These are phyloP conservation scores for Vidua macroura DNA, from an alignment of 2,113 vertebrate species.

Conservation along the genomic window DNA sequence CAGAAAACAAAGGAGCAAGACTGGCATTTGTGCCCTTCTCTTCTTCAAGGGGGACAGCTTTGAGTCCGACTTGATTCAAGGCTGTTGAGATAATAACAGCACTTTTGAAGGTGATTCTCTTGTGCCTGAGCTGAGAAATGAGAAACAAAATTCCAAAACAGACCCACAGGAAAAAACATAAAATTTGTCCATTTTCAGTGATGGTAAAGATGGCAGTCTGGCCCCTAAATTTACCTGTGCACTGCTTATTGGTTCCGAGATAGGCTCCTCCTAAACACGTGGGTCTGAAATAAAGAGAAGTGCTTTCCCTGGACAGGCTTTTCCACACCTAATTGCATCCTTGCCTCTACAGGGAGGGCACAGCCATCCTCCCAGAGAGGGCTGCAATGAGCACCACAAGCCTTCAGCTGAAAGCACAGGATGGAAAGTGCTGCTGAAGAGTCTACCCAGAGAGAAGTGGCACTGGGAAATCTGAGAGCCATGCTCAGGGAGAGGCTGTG, in stretches of 20 bases:
- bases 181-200: not conserved
- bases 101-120: not conserved
- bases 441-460: not conserved
- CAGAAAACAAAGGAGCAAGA: not conserved
- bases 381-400: not conserved
- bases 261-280: accelerated
- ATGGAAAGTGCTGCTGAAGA: not conserved
- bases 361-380: not conserved
- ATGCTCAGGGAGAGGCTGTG: too few relatives aligned
- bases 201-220: not conserved
- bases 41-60: not conserved
- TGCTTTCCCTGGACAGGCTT: not conserved
- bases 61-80: not conserved
- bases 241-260: not conserved
- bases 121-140: not conserved
- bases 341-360: not conserved
- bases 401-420: not conserved
- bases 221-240: not conserved
- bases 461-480: not conserved
- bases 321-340: not conserved
- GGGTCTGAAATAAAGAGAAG: not conserved
- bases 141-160: not conserved
- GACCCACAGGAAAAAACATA: not conserved
- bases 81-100: not conserved
- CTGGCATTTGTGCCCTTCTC: not conserved